Evolutionary conservation across 2,888 invertebrate species (phyloP).

Genomic region (Ormyrus labotus): DNA sequence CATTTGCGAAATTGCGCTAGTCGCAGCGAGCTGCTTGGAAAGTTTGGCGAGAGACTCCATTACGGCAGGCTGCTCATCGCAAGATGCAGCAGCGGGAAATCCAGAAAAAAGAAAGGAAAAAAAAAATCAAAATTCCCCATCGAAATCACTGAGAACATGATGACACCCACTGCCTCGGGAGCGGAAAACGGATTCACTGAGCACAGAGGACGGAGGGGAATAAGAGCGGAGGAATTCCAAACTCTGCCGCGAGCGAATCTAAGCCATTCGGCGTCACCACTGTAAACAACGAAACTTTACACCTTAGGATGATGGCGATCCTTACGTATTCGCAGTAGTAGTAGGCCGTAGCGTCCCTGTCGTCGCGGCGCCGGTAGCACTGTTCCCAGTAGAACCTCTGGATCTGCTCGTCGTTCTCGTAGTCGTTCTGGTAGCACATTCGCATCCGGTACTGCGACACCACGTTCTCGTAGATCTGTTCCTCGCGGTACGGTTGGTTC

Average conservation of each 20-base stretch:
- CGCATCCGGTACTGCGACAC: conserved; percentile 74
- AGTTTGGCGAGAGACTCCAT: too few relatives aligned
- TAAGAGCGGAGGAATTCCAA: conserved; percentile 11
- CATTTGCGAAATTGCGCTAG: too few relatives aligned
- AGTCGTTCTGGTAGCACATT: conserved; percentile 75
- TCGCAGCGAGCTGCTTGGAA: too few relatives aligned
- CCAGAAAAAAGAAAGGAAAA: not conserved
- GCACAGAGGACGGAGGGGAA: too few relatives aligned
- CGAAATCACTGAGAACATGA: not conserved
- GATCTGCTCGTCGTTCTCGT: conserved; percentile 74
- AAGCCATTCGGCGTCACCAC: not conserved
- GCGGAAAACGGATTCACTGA: too few relatives aligned
- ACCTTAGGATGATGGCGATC: not conserved
- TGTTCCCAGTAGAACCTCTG: conserved; percentile 75
- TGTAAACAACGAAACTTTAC: not conserved
- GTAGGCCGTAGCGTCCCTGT: conserved; percentile 73
- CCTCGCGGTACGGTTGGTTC: conserved; percentile 56
- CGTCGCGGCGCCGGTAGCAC: conserved; percentile 70
- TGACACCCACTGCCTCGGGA: too few relatives aligned
- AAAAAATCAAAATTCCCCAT: conserved; percentile 35
- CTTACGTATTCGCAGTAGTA: conserved; percentile 76
- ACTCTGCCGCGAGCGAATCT: not conserved
- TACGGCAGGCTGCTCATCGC: too few relatives aligned
- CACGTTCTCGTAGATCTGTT: conserved; percentile 73
- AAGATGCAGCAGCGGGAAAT: too few relatives aligned